Evolutionary conservation across 53 echinoderm and acorn worm genomes (phyloP).

Genomic region (Zoroaster sp.): DNA sequence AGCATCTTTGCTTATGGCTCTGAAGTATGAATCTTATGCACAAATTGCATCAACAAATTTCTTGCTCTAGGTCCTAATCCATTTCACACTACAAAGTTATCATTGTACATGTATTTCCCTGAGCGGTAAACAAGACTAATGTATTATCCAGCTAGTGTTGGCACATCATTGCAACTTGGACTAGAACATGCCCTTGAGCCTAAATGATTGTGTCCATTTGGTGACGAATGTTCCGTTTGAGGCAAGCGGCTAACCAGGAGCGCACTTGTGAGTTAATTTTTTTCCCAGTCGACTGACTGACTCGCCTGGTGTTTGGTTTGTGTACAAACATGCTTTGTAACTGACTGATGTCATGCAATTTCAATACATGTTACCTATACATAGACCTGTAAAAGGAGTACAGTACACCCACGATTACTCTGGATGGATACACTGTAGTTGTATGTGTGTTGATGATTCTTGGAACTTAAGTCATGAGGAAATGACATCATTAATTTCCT

Average conservation of each 20-base stretch:
- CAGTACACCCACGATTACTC: too few species aligned
- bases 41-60: not conserved
- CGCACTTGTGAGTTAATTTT: not conserved
- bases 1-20: too few species aligned
- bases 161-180: not conserved
- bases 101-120: too few species aligned
- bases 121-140: constrained; percentile 16
- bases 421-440: too few species aligned
- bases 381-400: too few species aligned
- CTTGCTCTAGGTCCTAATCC: not conserved
- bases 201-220: not conserved
- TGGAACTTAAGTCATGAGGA: too few species aligned
- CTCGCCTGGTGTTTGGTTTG: not conserved
- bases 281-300: not conserved
- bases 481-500: too few species aligned
- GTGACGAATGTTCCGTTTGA: not conserved
- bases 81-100: too few species aligned
- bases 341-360: too few species aligned
- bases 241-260: not conserved
- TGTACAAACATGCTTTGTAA: constrained; percentile 2
- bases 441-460: too few species aligned
- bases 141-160: not conserved
- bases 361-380: too few species aligned
- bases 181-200: not conserved
- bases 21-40: too few species aligned